These are phyloP conservation scores for Epinotia nisella DNA, from an alignment of 2,888 invertebrate species.

Conservation along the genomic window DNA sequence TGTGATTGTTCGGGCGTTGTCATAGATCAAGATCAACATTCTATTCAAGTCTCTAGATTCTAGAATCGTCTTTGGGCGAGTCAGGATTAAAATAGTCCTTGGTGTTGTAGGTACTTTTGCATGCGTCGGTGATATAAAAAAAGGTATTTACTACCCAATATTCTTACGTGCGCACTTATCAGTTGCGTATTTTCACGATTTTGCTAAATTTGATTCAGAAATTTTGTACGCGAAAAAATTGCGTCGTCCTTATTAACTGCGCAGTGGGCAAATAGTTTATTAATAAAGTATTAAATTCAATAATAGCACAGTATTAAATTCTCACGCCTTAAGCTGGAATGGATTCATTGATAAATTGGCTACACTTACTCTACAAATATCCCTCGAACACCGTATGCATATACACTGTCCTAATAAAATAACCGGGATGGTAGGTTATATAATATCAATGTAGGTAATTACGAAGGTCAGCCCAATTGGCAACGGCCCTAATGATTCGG, in stretches of 20 bases:
- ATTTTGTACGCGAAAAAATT: no score
- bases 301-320: neutral
- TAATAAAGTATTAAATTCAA: no score
- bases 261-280: no score
- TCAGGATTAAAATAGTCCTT: neutral
- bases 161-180: neutral
- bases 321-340: neutral
- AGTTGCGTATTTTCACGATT: no score
- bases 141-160: neutral
- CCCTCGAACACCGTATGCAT: neutral
- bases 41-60: neutral
- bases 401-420: neutral
- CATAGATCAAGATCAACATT: constrained; percentile 37
- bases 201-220: no score
- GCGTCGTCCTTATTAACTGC: no score
- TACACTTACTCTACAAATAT: no score
- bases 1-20: constrained; percentile 35
- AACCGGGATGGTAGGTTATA: neutral
- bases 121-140: neutral
- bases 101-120: neutral
- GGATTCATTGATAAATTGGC: neutral
- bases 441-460: constrained; percentile 9
- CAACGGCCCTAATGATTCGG: constrained; percentile 27
- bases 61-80: neutral
- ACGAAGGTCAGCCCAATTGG: constrained; percentile 28